A percentile compares a stretch with the other conserved stretches of the same genome.
Conservation (phyloP, 2,888 invertebrate genomes). For the Drosophila anceps region DNA sequence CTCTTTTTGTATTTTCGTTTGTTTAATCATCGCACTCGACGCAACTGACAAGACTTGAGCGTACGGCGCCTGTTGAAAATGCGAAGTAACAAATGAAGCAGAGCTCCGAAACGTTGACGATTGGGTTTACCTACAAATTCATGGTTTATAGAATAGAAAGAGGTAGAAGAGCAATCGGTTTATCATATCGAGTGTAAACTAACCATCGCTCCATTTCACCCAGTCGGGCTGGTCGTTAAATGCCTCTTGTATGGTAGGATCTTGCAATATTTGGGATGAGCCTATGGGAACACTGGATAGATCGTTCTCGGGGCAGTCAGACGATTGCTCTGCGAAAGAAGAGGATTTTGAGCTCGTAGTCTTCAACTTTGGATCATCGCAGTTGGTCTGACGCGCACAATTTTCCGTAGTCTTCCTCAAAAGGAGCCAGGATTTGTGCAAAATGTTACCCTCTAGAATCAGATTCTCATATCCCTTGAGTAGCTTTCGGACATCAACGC, state of each 20-base stretch:
- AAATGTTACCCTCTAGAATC: constrained; percentile 55
- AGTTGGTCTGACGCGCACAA: constrained; percentile 47
- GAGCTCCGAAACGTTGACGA: constrained; percentile 47
- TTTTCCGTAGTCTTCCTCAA: constrained; percentile 58
- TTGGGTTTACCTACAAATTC: constrained; percentile 33
- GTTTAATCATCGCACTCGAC: not conserved
- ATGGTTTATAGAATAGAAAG: not conserved
- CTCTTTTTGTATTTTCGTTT: not conserved
- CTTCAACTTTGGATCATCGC: constrained; percentile 27
- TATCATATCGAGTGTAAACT: constrained; percentile 1
- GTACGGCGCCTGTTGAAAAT: constrained; percentile 21
- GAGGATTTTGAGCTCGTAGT: constrained; percentile 43
- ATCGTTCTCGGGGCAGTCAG: not conserved
- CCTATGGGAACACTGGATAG: not conserved
- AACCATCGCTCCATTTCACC: not conserved
- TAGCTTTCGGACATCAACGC: constrained; percentile 62
- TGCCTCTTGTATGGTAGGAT: not conserved
- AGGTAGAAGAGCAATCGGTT: not conserved
- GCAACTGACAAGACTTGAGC: not conserved
- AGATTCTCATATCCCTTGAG: constrained; percentile 61
- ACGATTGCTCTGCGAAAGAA: constrained; percentile 48
- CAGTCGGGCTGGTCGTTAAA: not conserved
- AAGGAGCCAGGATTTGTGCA: constrained; percentile 60
- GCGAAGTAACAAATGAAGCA: constrained; percentile 56
- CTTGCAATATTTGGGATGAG: not conserved